Conservation (phyloP, 2,888 invertebrate genomes). For the Brachyptera putata region DNA sequence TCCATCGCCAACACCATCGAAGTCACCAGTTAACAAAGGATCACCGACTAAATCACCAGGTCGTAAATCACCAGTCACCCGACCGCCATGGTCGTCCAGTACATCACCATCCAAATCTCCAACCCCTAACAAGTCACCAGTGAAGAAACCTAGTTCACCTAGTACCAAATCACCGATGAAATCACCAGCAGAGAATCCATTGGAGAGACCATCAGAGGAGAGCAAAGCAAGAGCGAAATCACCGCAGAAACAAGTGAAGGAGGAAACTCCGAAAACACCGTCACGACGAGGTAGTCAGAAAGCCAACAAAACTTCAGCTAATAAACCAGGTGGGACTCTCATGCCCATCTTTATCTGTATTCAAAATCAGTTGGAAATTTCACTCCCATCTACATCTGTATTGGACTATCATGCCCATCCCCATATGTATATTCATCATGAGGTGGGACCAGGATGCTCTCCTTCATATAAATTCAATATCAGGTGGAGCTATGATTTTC, state of each 20-base stretch:
- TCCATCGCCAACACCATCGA: neutral
- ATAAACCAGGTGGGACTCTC: slow-evolving; percentile 6
- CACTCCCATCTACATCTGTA: too few species aligned
- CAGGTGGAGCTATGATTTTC: too few species aligned
- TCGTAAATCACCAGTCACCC: slow-evolving; percentile 12
- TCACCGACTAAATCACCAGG: slow-evolving; percentile 13
- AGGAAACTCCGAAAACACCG: slow-evolving; percentile 40
- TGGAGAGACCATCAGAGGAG: slow-evolving; percentile 41
- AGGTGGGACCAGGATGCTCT: too few species aligned
- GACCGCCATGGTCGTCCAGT: slow-evolving; percentile 13
- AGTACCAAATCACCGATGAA: slow-evolving; percentile 46
- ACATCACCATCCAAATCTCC: slow-evolving; percentile 6
- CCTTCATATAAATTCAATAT: too few species aligned
- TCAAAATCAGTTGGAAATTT: too few species aligned
- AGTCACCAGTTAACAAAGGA: neutral
- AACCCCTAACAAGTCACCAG: slow-evolving; percentile 51
- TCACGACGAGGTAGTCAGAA: slow-evolving; percentile 4
- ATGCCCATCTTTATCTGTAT: too few species aligned
- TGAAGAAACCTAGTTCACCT: slow-evolving; percentile 59
- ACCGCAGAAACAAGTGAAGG: slow-evolving; percentile 45
- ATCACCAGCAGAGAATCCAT: slow-evolving; percentile 44
- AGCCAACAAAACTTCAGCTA: neutral
- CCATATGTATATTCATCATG: too few species aligned
- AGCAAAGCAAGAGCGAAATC: slow-evolving; percentile 43
- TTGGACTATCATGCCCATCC: too few species aligned